phyloP scores from a whole-genome alignment of 1,140 invertebrate species.

The Diorhabda carinulata region DNA sequence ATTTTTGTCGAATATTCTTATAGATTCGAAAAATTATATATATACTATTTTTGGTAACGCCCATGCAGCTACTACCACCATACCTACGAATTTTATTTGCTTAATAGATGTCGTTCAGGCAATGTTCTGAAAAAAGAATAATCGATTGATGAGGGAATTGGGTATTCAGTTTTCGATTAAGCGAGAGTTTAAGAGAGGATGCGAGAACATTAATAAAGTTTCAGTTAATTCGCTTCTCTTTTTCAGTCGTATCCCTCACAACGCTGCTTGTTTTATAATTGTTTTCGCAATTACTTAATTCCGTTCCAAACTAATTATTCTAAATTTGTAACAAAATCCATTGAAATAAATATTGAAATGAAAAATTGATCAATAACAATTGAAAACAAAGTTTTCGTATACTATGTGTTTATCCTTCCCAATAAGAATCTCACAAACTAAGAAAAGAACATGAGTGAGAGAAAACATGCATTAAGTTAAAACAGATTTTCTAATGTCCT shows the following conservation, averaged over 20 bases:
- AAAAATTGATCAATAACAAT: too few relatives aligned
- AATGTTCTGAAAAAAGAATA: not conserved
- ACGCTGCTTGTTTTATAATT: not conserved
- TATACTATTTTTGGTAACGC: not conserved
- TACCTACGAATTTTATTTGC: not conserved
- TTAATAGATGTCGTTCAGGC: not conserved
- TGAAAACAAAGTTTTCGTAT: too few relatives aligned
- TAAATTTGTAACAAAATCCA: too few relatives aligned
- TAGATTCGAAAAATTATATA: too few relatives aligned
- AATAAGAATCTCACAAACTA: too few relatives aligned
- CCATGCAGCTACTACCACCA: not conserved
- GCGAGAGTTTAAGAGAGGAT: not conserved
- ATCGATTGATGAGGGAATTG: not conserved
- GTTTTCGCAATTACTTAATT: not conserved
- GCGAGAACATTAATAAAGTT: constrained; percentile 2
- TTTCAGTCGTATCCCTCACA: not conserved
- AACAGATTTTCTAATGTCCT: too few relatives aligned
- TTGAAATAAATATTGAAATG: too few relatives aligned
- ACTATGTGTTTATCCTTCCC: too few relatives aligned
- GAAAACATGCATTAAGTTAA: too few relatives aligned
- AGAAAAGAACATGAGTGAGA: too few relatives aligned
- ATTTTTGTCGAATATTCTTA: too few relatives aligned
- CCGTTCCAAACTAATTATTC: too few relatives aligned
- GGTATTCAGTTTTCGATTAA: constrained; percentile 2
- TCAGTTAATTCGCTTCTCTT: not conserved